Evolutionary conservation across 2,797 vertebrate species (phyloP).

Genomic region (Clarias platycephalus): DNA sequence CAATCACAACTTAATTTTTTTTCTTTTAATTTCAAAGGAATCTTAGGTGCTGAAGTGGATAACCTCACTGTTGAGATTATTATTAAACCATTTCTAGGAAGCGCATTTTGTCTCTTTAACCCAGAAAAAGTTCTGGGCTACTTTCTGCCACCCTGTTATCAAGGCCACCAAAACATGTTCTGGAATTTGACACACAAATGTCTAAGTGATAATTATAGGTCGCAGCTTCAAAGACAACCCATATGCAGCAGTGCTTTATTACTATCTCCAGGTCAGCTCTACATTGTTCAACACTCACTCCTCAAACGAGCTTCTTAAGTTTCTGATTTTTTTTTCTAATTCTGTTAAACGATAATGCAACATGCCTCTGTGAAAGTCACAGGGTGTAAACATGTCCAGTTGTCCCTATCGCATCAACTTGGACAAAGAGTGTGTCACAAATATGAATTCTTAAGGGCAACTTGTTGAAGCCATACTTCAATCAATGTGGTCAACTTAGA

Average conservation of each 20-base stretch:
- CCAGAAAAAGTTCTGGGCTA: conserved; percentile 1
- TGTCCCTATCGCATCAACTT: too few relatives aligned
- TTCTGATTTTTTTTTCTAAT: not conserved
- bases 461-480: too few relatives aligned
- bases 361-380: too few relatives aligned
- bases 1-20: too few relatives aligned
- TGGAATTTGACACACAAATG: not conserved
- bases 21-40: not conserved
- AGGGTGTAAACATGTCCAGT: too few relatives aligned
- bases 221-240: not conserved
- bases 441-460: too few relatives aligned
- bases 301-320: not conserved
- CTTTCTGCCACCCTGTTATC: not conserved
- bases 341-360: too few relatives aligned
- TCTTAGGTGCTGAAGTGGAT: not conserved
- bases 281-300: not conserved
- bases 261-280: not conserved
- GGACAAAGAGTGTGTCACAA: too few relatives aligned
- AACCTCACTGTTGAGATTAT: not conserved
- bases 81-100: not conserved
- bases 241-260: not conserved
- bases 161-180: not conserved
- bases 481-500: too few relatives aligned
- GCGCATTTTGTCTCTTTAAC: not conserved
- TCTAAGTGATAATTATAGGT: not conserved